Evolutionary conservation across 2,113 vertebrate genomes (phyloP).

Genomic region (Apaloderma vittatum): DNA sequence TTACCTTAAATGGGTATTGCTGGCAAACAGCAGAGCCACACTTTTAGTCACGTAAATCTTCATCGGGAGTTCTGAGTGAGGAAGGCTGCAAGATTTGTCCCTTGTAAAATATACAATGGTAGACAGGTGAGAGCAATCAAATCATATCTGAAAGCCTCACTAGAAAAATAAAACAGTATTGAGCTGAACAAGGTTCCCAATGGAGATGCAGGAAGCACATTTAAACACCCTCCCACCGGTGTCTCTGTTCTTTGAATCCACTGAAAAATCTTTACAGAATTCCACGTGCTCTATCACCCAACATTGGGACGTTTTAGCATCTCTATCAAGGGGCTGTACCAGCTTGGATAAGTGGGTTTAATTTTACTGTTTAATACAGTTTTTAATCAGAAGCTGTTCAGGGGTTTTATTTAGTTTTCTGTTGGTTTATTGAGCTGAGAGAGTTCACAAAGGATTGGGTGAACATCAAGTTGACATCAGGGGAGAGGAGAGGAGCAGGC

Average conservation of each 20-base stretch:
- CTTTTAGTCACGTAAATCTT: not conserved
- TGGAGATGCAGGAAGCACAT: not conserved
- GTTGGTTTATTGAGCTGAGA: not conserved
- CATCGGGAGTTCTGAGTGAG: not conserved
- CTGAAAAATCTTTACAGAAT: not conserved
- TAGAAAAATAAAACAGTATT: not conserved
- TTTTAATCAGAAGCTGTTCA: not conserved
- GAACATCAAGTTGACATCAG: accelerated
- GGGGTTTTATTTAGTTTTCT: not conserved
- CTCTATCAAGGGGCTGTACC: not conserved
- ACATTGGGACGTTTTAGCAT: not conserved
- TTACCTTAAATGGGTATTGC: not conserved
- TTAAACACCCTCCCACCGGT: not conserved
- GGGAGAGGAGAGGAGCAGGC: not conserved
- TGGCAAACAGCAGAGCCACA: not conserved
- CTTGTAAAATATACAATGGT: not conserved
- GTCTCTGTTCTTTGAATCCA: not conserved
- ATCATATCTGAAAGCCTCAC: not conserved
- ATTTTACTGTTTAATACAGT: not conserved
- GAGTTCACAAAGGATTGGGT: accelerated
- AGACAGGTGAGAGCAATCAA: not conserved
- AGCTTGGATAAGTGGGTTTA: not conserved
- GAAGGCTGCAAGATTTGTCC: not conserved
- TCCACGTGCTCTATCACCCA: not conserved
- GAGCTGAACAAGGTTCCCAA: not conserved